Conservation (phyloP, 53 echinoderm and acorn worm species). For the Astropecten irregularis region DNA sequence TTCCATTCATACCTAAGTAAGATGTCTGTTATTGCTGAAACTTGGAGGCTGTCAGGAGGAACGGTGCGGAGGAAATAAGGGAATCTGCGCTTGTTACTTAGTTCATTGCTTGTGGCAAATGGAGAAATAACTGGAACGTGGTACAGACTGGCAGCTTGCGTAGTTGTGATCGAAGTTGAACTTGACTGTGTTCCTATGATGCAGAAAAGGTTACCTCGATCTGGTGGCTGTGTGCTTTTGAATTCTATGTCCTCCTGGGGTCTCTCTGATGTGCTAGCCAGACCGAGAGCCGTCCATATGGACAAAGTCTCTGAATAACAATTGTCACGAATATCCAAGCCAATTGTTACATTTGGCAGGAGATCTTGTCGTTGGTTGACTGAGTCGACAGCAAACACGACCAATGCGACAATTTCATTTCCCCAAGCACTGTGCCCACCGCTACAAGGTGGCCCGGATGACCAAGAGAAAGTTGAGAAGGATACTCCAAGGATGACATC, state of each 20-base stretch:
- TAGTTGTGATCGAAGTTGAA: conserved; percentile 31
- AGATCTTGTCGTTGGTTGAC: conserved; percentile 49
- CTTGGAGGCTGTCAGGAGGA: conserved; percentile 54
- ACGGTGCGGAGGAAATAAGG: conserved; percentile 62
- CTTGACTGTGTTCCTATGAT: conserved; percentile 54
- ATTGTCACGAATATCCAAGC: conserved; percentile 50
- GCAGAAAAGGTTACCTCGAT: conserved; percentile 4
- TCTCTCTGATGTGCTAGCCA: conserved; percentile 30
- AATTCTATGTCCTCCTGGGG: conserved; percentile 37
- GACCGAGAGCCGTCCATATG: conserved; percentile 20
- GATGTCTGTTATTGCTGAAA: conserved; percentile 40
- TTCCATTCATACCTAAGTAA: conserved; percentile 42
- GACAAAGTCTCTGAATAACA: conserved; percentile 45
- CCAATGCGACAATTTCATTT: not conserved
- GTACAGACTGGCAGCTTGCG: conserved; percentile 43
- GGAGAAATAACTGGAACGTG: conserved; percentile 38
- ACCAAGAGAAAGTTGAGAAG: not conserved
- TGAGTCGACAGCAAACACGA: conserved; percentile 34
- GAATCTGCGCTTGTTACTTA: conserved; percentile 35
- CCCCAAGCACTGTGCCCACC: not conserved
- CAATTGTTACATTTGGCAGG: conserved; percentile 51
- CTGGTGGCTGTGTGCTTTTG: not conserved
- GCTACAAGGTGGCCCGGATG: conserved; percentile 22
- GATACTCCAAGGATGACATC: conserved; percentile 37
- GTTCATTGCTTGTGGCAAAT: conserved; percentile 60